Evolutionary conservation across 2,797 vertebrate species (phyloP).

Genomic region (Myiotriccus ornatus): DNA sequence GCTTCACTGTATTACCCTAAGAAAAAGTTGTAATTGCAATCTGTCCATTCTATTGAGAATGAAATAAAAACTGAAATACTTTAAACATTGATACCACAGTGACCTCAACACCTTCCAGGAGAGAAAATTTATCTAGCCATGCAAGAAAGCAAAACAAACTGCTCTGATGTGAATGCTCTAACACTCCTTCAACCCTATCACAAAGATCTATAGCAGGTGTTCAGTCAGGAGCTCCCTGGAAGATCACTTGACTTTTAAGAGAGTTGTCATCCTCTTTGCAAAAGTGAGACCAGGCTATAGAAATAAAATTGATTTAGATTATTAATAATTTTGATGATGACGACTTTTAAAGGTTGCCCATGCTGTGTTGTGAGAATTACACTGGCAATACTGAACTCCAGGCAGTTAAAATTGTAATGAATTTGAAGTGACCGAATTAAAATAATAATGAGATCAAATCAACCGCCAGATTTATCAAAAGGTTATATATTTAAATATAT

Average conservation of each 20-base stretch:
- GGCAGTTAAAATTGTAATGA: neutral
- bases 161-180: neutral
- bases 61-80: neutral
- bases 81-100: neutral
- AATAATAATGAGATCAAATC: neutral
- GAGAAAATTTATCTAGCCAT: neutral
- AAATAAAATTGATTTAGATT: neutral
- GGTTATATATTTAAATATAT: constrained; percentile 23
- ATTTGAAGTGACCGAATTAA: constrained; percentile 2
- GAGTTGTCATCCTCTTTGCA: neutral
- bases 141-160: neutral
- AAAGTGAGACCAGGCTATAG: neutral
- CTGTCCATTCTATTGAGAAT: neutral
- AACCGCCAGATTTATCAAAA: constrained; percentile 15
- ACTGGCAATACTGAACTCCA: neutral
- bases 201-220: neutral
- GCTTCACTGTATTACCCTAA: neutral
- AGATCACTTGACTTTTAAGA: neutral
- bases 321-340: neutral
- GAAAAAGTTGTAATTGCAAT: neutral
- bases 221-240: neutral
- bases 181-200: neutral
- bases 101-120: neutral
- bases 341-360: neutral
- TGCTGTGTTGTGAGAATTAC: neutral